Evolutionary conservation across 2,797 vertebrate species (phyloP), one percentile per base, ranked within the genome.

Genomic region (Arrhamphus sclerolepis): DNA sequence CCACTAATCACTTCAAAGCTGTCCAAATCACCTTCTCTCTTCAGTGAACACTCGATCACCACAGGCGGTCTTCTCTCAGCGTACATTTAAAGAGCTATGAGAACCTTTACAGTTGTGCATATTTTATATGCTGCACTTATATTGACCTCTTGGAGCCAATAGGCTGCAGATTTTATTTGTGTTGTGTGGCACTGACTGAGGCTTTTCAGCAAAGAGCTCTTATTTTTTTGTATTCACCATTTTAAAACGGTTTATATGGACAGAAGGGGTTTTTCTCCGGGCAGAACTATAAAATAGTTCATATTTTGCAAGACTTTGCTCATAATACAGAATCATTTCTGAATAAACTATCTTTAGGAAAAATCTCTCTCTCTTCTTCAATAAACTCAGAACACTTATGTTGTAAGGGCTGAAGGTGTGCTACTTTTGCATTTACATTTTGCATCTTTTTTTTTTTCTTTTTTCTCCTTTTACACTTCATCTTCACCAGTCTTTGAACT

Each of bases 1-100:
- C 60, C 18, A 29, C 51, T 79, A 76, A 85, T 84, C 72, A 51
- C 70, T 47, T 78, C 51, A 77, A 62, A 67, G 54, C 60, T 66
- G 53, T 11, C 55, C 34, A 40, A 58, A 40, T 61, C 63, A 34
- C 19, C 58, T 46, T 20, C 39, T 29, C 5, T 66, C 55, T 31
- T 22, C n/a, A 24, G 52, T 65, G 54, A 9, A 53, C 34, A 14
- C n/a, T 26, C 43, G 14, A n/a, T 39, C 60, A 10, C 42, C 14
- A 4, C 28, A n/a, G 28, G 26, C 38, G 18, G 29, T n/a, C 17
- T 60, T 24, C 31, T 48, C 38, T 53, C 28, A 10, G 10, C 14
- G 8, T 56, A 46, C 66, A 66, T 65, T 70, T 22, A 22, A 28
- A 38, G 29, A 21, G 42, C 34, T 42, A 21, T 1, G 47, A 13